These are phyloP conservation scores for Drosophila siamana DNA, from an alignment of 2,888 invertebrate species.

Conservation along the genomic window DNA sequence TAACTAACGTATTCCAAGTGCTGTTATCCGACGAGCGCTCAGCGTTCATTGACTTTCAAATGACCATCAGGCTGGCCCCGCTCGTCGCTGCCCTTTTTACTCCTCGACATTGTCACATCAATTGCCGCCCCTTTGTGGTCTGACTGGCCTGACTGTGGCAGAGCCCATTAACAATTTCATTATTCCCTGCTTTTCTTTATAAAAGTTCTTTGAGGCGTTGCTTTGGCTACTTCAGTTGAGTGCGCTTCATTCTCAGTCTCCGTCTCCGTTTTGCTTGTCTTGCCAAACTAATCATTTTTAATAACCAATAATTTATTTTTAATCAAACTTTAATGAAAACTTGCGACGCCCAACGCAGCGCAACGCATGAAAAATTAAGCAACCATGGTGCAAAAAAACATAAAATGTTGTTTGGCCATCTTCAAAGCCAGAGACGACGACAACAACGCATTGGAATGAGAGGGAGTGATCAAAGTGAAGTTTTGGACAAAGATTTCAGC, in stretches of 20 bases:
- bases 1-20: conserved; percentile 27
- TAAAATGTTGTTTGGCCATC: conserved; percentile 22
- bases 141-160: conserved; percentile 23
- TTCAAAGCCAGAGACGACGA: not conserved
- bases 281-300: conserved; percentile 80
- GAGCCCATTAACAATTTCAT: conserved; percentile 74
- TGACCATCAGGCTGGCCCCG: conserved; percentile 38
- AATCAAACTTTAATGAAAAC: conserved; percentile 80
- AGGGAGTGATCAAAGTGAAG: not conserved
- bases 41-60: conserved; percentile 55
- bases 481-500: conserved; percentile 55
- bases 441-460: too few species aligned
- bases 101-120: conserved; percentile 50
- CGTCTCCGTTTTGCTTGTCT: conserved; percentile 14
- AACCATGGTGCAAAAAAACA: conserved; percentile 34
- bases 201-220: conserved; percentile 36
- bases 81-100: not conserved
- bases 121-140: conserved; percentile 32
- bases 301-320: conserved; percentile 82
- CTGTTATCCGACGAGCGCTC: conserved; percentile 16
- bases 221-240: conserved; percentile 49
- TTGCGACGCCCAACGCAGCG: conserved; percentile 48
- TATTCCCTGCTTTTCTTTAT: conserved; percentile 59
- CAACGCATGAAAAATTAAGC: conserved; percentile 64
- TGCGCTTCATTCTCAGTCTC: conserved; percentile 23